Conservation (phyloP, 2,113 vertebrate genomes). For the Gnathonemus echidnorhynchus region DNA sequence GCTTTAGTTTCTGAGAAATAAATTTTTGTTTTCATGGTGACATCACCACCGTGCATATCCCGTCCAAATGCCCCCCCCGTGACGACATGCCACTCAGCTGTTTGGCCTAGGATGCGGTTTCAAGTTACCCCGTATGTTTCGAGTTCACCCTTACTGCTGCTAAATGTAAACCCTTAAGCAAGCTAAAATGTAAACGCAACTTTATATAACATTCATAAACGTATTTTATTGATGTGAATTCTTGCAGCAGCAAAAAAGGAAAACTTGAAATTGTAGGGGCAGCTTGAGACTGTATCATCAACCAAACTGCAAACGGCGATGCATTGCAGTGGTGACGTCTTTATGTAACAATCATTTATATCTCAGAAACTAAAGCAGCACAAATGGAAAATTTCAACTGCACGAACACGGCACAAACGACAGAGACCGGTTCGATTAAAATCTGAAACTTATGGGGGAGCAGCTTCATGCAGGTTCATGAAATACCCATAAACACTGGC, state of each 20-base stretch:
- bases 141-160: not conserved
- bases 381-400: not conserved
- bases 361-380: not conserved
- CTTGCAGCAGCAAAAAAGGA: not conserved
- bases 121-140: not conserved
- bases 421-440: not conserved
- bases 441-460: not conserved
- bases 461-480: not conserved
- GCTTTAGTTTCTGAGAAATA: not conserved
- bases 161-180: not conserved
- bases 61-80: not conserved
- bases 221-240: not conserved
- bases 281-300: no score
- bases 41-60: not conserved
- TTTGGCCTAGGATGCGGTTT: not conserved
- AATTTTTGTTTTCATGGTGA: not conserved
- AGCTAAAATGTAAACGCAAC: not conserved
- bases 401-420: not conserved
- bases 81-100: not conserved
- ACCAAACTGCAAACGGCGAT: no score
- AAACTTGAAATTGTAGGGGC: no score
- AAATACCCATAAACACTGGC: not conserved
- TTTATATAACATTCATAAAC: not conserved
- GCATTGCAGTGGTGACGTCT: no score
- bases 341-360: not conserved